Conservation (phyloP, 2,888 invertebrate species). For the Limulus polyphemus region DNA sequence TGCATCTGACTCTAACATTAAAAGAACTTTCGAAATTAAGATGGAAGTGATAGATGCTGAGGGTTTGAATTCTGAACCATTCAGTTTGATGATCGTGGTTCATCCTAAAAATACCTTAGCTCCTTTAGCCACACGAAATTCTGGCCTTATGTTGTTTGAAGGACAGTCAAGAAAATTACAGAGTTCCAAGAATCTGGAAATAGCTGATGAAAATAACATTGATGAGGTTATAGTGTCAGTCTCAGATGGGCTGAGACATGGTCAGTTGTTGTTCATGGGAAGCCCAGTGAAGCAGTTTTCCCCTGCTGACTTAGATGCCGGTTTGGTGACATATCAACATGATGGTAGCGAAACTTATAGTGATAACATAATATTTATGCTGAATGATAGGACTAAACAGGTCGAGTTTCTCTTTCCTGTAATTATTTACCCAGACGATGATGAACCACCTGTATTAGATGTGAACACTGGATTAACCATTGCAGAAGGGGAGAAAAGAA, state of each 20-base stretch:
- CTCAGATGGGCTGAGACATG: constrained; percentile 34
- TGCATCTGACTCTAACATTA: constrained; percentile 30
- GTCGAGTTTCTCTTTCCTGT: constrained; percentile 37
- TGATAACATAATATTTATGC: constrained; percentile 37
- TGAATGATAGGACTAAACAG: constrained; percentile 33
- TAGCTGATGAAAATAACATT: constrained; percentile 36
- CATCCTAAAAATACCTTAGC: constrained; percentile 36
- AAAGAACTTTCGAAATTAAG: constrained; percentile 31
- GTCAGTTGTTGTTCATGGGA: constrained; percentile 32
- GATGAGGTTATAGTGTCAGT: constrained; percentile 34
- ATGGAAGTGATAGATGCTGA: constrained; percentile 35
- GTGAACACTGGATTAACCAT: constrained; percentile 36
- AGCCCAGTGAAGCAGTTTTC: constrained; percentile 33
- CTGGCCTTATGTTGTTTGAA: constrained; percentile 33
- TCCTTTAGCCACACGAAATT: constrained; percentile 34
- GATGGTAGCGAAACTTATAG: constrained; percentile 36
- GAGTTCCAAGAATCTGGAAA: constrained; percentile 32
- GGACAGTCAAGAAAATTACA: constrained; percentile 34
- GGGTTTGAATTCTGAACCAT: constrained; percentile 33
- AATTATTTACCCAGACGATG: constrained; percentile 36
- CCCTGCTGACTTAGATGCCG: constrained; percentile 33
- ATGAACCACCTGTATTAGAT: constrained; percentile 34
- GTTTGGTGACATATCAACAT: constrained; percentile 35
- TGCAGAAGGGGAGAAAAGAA: constrained; percentile 30
- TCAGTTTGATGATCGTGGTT: constrained; percentile 34